Percentiles rank a stretch among this genome's conserved stretches.
These are phyloP conservation scores for Chloroclysta siterata DNA, from an alignment of 2,888 invertebrate genomes.

Conservation along the genomic window DNA sequence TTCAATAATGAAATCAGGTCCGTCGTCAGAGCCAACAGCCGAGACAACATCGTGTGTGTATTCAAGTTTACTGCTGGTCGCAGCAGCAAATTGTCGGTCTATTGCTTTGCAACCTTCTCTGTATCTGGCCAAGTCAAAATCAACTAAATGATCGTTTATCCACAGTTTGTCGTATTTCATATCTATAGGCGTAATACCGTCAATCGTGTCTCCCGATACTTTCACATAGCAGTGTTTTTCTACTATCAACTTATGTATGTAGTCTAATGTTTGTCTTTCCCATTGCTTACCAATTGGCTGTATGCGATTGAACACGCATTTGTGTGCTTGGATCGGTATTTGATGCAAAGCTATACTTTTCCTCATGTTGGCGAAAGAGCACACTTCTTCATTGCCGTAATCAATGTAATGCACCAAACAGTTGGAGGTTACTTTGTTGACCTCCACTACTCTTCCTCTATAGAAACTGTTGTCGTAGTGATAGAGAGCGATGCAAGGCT, in stretches of 20 bases:
- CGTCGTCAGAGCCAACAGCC: constrained; percentile 50
- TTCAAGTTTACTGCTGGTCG: constrained; percentile 6
- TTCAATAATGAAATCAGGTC: constrained; percentile 46
- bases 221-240: constrained; percentile 83
- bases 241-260: constrained; percentile 85
- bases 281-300: constrained; percentile 70
- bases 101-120: constrained; percentile 64
- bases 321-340: constrained; percentile 88
- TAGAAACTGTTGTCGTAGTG: constrained; percentile 88
- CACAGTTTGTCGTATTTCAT: constrained; percentile 69
- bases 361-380: constrained; percentile 83
- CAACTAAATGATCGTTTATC: constrained; percentile 78
- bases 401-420: constrained; percentile 90
- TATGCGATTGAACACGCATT: constrained; percentile 81
- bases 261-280: constrained; percentile 84
- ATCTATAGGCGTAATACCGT: constrained; percentile 64
- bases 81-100: constrained; percentile 56
- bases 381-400: constrained; percentile 91
- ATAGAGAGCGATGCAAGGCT: constrained; percentile 89
- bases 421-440: constrained; percentile 62
- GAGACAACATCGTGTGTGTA: background rate
- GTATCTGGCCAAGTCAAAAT: constrained; percentile 72
- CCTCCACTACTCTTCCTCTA: constrained; percentile 86
- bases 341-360: constrained; percentile 86
- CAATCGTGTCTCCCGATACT: constrained; percentile 63